Conservation (phyloP, 2,888 invertebrate species). For the Polymixis lichenea region DNA sequence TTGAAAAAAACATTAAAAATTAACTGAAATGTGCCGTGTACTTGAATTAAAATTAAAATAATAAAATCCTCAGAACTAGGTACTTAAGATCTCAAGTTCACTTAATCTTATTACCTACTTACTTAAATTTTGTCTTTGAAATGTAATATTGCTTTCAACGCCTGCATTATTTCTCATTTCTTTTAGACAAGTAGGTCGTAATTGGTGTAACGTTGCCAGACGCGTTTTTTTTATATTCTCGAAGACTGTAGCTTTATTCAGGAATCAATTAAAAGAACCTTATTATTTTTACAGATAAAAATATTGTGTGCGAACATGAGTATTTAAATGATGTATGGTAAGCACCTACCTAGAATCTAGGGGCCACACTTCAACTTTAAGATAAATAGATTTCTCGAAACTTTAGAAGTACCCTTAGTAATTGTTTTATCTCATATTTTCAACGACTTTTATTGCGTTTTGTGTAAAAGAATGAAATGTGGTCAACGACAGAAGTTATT, state of each 20-base stretch:
- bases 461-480: constrained; percentile 63
- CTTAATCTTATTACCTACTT: constrained; percentile 32
- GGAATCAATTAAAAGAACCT: background rate
- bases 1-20: constrained; percentile 11
- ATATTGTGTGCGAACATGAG: too few species aligned
- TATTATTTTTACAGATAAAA: background rate
- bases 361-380: background rate
- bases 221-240: background rate
- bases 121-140: constrained; percentile 42
- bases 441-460: constrained; percentile 56
- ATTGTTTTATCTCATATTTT: constrained; percentile 61
- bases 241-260: background rate
- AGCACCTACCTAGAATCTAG: background rate
- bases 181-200: constrained; percentile 2
- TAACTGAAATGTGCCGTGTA: constrained; percentile 8
- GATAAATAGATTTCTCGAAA: background rate
- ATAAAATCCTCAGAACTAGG: constrained; percentile 24
- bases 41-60: constrained; percentile 10
- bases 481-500: constrained; percentile 61
- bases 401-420: constrained; percentile 28
- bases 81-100: constrained; percentile 37
- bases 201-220: constrained; percentile 19
- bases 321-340: background rate
- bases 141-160: constrained; percentile 34
- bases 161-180: constrained; percentile 32